phyloP scores from a whole-genome alignment of 2,113 vertebrate genomes.

The Corvus hawaiiensis region DNA sequence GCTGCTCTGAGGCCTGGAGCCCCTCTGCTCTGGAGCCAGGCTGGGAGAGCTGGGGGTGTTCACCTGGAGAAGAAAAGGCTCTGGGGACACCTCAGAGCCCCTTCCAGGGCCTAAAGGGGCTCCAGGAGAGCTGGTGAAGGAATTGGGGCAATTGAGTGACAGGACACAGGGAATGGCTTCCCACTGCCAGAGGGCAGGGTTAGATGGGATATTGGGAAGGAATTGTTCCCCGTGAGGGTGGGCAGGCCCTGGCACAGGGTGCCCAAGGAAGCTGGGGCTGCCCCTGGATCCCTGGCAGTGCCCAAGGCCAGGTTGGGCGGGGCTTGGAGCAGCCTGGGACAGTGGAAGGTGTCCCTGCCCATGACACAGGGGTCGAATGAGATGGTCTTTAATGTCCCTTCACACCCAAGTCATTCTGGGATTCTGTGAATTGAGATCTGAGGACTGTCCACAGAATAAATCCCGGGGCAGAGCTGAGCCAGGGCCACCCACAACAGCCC shows the following conservation, averaged over 20 bases:
- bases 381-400: neutral
- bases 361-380: too few species aligned
- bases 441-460: neutral
- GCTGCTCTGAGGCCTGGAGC: neutral
- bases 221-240: neutral
- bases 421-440: neutral
- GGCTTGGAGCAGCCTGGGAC: neutral
- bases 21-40: neutral
- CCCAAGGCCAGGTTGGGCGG: neutral
- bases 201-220: too few species aligned
- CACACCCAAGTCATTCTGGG: neutral
- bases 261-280: neutral
- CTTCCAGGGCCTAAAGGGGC: neutral
- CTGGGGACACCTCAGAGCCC: neutral
- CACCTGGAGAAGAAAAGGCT: neutral
- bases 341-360: neutral
- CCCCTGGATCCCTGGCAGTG: neutral
- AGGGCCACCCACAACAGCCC: neutral
- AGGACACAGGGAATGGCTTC: neutral
- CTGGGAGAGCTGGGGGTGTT: neutral
- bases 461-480: neutral
- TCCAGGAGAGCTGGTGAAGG: neutral
- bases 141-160: neutral
- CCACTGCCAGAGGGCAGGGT: neutral
- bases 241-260: neutral